Evolutionary conservation across 2,888 invertebrate genomes (phyloP).

Genomic region (Rhaphigaster nebulosa): DNA sequence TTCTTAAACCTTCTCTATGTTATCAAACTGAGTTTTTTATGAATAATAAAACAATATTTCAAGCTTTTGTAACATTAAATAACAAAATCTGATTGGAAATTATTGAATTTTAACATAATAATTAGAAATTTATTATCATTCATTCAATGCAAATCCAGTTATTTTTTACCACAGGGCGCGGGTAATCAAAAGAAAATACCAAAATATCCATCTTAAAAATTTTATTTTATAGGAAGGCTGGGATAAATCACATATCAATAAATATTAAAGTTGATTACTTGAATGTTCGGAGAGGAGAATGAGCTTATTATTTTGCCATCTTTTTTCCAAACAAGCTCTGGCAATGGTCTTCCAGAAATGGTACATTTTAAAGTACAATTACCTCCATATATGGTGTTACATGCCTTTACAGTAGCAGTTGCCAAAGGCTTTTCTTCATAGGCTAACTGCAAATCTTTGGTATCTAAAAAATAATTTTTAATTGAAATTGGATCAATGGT

Average conservation of each 20-base stretch:
- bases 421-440: slow-evolving; percentile 57
- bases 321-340: slow-evolving; percentile 72
- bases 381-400: slow-evolving; percentile 65
- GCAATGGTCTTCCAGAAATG: slow-evolving; percentile 75
- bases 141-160: not conserved
- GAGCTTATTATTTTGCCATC: not conserved
- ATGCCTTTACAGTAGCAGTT: slow-evolving; percentile 11
- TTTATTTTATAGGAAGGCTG: not conserved
- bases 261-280: not conserved
- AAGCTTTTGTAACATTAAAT: too few species aligned
- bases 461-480: slow-evolving; percentile 55
- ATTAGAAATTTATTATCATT: too few species aligned
- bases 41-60: too few species aligned
- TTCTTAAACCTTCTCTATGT: too few species aligned
- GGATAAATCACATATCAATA: too few species aligned
- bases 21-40: too few species aligned
- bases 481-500: too few species aligned
- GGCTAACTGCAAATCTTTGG: slow-evolving; percentile 35
- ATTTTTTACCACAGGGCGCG: not conserved
- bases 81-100: too few species aligned
- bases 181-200: not conserved
- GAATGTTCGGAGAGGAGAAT: not conserved
- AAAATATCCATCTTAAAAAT: not conserved
- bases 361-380: slow-evolving; percentile 71
- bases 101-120: too few species aligned